phyloP scores from a whole-genome alignment of 2,888 invertebrate species.

The Rosalia funebris region DNA sequence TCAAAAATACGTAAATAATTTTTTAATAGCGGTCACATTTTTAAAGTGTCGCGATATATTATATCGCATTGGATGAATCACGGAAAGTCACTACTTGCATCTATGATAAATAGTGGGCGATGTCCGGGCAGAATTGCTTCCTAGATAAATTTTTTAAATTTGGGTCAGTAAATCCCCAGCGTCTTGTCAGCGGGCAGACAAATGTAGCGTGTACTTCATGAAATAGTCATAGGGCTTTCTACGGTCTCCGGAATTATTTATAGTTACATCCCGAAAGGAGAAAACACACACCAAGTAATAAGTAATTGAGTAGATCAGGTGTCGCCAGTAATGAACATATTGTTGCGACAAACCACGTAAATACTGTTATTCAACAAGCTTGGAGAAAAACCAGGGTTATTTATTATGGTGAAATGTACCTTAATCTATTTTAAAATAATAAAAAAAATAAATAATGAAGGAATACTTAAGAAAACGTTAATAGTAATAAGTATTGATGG shows the following conservation, averaged over 20 bases:
- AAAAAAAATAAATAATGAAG: too few species aligned
- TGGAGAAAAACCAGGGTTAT: too few species aligned
- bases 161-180: slow-evolving; percentile 43
- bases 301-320: not conserved
- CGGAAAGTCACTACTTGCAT: slow-evolving; percentile 3
- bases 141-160: slow-evolving; percentile 41
- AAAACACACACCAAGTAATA: not conserved
- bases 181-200: slow-evolving; percentile 43
- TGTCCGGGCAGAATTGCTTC: slow-evolving; percentile 26
- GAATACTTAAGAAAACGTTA: too few species aligned
- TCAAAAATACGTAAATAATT: too few species aligned
- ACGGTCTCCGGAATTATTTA: slow-evolving; percentile 31
- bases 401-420: too few species aligned
- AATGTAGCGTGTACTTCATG: slow-evolving; percentile 39
- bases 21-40: too few species aligned
- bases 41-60: too few species aligned
- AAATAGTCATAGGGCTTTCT: slow-evolving; percentile 36
- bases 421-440: too few species aligned
- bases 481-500: too few species aligned
- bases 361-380: too few species aligned
- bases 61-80: too few species aligned
- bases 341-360: too few species aligned
- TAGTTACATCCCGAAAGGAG: slow-evolving; percentile 16
- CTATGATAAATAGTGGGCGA: slow-evolving; percentile 16
- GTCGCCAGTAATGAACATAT: not conserved